Conservation (phyloP, 2,113 vertebrate genomes). For the Esox niger region DNA sequence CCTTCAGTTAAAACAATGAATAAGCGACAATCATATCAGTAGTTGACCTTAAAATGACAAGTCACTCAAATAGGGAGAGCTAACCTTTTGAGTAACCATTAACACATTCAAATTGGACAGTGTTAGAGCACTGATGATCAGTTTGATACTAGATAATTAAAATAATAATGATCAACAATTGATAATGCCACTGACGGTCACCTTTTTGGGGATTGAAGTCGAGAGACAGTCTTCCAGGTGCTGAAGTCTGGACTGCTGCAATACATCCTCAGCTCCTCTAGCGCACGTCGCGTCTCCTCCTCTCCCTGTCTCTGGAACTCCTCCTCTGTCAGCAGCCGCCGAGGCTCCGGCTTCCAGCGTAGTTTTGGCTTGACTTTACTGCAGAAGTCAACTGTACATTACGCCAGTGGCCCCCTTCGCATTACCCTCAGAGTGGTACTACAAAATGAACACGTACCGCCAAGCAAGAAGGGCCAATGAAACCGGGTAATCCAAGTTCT, state of each 20-base stretch:
- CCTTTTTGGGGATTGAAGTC: conserved; percentile 92
- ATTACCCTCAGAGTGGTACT: too few relatives aligned
- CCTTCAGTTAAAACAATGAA: background rate
- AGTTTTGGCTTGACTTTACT: conserved; percentile 73
- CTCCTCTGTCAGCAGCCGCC: conserved; percentile 86
- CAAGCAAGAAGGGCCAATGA: conserved; percentile 36
- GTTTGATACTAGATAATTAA: background rate
- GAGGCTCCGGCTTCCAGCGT: conserved; percentile 69
- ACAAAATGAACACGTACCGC: conserved; percentile 42
- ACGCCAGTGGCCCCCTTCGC: background rate
- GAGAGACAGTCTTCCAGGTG: conserved; percentile 84
- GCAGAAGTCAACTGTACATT: conserved; percentile 13
- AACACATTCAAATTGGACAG: background rate
- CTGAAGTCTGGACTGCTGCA: conserved; percentile 88
- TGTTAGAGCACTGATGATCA: background rate
- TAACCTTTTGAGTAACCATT: too few relatives aligned
- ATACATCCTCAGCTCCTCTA: conserved; percentile 81
- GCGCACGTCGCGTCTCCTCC: conserved; percentile 82
- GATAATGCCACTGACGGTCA: conserved; percentile 43
- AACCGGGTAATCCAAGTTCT: conserved; percentile 85
- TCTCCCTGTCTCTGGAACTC: conserved; percentile 86
- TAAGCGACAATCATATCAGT: too few relatives aligned
- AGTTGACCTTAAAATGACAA: too few relatives aligned
- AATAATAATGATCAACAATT: background rate
- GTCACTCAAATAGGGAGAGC: too few relatives aligned